phyloP scores from a whole-genome alignment of 2,797 vertebrate genomes.

The Protosalanx chinensis region DNA sequence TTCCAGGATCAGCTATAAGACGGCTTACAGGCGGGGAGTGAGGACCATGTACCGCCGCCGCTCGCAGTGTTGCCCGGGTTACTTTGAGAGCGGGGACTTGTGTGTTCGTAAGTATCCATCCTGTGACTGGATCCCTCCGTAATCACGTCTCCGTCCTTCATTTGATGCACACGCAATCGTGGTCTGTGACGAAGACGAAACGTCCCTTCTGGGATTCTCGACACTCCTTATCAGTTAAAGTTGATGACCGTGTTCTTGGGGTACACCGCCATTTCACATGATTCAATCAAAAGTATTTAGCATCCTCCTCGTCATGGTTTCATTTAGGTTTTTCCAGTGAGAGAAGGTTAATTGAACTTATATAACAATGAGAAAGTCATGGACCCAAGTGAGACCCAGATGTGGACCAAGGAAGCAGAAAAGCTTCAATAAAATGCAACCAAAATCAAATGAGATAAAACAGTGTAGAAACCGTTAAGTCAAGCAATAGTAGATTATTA shows the following conservation, averaged over 20 bases:
- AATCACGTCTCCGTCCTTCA: background rate
- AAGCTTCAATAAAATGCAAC: constrained; percentile 52
- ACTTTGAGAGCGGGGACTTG: constrained; percentile 92
- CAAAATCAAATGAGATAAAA: constrained; percentile 54
- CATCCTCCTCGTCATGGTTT: constrained; percentile 28
- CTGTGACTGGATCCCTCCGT: background rate
- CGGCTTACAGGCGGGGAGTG: constrained; percentile 90
- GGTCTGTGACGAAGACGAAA: too few species aligned
- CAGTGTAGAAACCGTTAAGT: constrained; percentile 52
- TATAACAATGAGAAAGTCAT: constrained; percentile 69
- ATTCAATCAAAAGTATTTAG: background rate
- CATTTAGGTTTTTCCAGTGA: constrained; percentile 41
- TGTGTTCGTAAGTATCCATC: constrained; percentile 85
- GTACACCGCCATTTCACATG: background rate
- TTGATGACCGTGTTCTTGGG: too few species aligned
- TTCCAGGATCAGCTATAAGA: constrained; percentile 96
- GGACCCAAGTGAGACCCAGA: constrained; percentile 46
- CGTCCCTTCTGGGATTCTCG: too few species aligned
- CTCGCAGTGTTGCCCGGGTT: constrained; percentile 96
- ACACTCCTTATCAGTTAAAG: too few species aligned
- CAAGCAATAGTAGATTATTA: constrained; percentile 57
- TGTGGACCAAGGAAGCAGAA: constrained; percentile 46
- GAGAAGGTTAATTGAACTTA: constrained; percentile 61
- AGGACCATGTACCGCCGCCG: constrained; percentile 95
- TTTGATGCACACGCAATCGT: too few species aligned